Percentiles rank a stretch among this genome's conserved stretches.
These are phyloP conservation scores for Pogonophryne albipinna DNA, from an alignment of 2,797 vertebrate species.

Conservation along the genomic window DNA sequence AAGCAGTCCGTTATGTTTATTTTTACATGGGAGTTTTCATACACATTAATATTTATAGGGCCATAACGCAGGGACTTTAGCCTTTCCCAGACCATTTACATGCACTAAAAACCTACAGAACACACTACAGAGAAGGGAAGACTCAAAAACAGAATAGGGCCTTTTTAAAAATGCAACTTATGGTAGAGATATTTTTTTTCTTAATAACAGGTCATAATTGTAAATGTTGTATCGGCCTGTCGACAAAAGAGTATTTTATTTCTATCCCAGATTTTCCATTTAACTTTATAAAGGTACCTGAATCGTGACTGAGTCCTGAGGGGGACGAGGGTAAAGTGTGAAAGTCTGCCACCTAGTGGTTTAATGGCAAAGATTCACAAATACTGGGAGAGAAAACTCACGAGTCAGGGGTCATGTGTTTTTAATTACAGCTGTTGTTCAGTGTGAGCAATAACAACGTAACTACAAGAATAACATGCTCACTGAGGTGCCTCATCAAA, in stretches of 20 bases:
- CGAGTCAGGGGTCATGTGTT: no score
- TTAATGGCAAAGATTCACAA: neutral
- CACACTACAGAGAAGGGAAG: no score
- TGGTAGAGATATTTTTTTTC: neutral
- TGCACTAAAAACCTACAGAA: no score
- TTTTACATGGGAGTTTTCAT: no score
- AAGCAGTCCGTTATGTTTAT: no score
- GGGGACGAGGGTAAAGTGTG: neutral
- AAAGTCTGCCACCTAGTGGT: conserved; percentile 70
- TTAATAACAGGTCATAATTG: neutral
- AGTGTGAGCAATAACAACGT: neutral
- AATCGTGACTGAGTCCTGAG: no score
- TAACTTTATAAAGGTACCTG: neutral
- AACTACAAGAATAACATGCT: neutral
- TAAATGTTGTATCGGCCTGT: neutral
- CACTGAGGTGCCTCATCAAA: neutral
- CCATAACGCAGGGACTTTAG: no score
- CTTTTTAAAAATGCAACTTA: neutral
- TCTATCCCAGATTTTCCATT: neutral
- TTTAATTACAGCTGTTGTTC: neutral
- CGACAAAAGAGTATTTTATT: neutral
- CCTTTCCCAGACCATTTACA: no score
- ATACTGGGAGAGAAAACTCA: no score
- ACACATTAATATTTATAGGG: no score
- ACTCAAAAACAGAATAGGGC: no score